A percentile compares a stretch with the other conserved stretches of the same genome.
phyloP scores from a whole-genome alignment of 2,113 vertebrate species.

The Silurus asotus region DNA sequence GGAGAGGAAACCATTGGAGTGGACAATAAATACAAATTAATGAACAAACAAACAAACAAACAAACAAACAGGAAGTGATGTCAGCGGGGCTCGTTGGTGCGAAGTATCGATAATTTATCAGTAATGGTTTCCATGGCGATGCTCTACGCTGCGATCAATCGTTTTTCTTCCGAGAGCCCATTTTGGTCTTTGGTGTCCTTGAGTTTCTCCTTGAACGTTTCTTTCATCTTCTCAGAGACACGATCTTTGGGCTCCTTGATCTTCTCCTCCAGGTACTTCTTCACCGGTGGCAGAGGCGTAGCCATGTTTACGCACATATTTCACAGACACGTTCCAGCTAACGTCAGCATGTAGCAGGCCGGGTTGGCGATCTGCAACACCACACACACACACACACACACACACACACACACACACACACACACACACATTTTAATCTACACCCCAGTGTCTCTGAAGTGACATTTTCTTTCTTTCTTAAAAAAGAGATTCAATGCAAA shows the following conservation, averaged over 20 bases:
- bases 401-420: background rate
- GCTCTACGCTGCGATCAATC: constrained; percentile 67
- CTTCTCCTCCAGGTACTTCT: constrained; percentile 87
- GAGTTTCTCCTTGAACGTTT: constrained; percentile 72
- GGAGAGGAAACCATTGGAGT: too few species aligned
- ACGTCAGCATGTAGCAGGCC: constrained; percentile 87
- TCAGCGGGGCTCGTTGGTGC: background rate
- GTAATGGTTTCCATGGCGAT: background rate
- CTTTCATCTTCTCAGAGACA: constrained; percentile 87
- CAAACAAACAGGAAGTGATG: background rate
- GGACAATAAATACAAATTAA: too few species aligned
- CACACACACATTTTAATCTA: background rate
- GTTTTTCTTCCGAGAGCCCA: constrained; percentile 89
- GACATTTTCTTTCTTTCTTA: background rate
- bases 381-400: constrained; percentile 35
- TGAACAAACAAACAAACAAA: too few species aligned
- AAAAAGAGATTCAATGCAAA: background rate
- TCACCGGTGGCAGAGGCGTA: constrained; percentile 92
- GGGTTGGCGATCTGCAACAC: constrained; percentile 87
- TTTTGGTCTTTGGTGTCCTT: constrained; percentile 83
- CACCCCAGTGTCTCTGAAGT: background rate
- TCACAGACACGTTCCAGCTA: constrained; percentile 93
- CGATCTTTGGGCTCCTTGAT: constrained; percentile 88
- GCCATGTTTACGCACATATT: constrained; percentile 85
- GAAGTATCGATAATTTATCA: too few species aligned